Evolutionary conservation across 2,113 vertebrate species (phyloP).

Genomic region (Emberiza fucata): DNA sequence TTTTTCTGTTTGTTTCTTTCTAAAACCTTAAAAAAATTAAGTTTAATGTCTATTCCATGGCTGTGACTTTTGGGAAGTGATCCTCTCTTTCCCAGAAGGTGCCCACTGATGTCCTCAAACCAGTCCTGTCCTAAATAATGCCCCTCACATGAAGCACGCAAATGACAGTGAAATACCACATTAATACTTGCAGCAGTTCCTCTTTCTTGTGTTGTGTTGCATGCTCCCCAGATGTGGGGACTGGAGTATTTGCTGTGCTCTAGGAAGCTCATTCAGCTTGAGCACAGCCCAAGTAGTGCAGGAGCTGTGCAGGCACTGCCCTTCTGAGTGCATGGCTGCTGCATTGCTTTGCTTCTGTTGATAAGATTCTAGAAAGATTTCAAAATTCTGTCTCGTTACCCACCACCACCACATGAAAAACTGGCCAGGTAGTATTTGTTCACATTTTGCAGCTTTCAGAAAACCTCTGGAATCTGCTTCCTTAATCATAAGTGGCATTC

Average conservation of each 20-base stretch:
- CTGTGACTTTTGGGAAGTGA: neutral
- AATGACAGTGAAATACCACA: neutral
- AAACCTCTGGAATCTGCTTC: neutral
- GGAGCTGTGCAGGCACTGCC: neutral
- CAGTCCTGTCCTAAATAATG: neutral
- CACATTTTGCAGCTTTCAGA: neutral
- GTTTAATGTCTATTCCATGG: accelerated
- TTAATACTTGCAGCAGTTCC: neutral
- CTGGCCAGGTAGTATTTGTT: neutral
- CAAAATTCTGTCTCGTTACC: neutral
- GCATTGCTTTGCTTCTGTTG: neutral
- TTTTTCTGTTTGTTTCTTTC: neutral
- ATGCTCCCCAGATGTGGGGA: neutral
- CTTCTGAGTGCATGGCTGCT: neutral
- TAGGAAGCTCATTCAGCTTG: neutral
- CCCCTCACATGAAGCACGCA: neutral
- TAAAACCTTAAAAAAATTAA: neutral
- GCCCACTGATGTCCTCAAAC: neutral
- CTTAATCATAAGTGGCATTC: neutral
- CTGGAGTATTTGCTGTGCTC: neutral
- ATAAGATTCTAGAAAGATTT: neutral
- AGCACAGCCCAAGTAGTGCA: neutral
- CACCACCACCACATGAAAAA: neutral
- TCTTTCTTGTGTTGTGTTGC: neutral
- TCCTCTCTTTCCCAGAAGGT: neutral